A percentile compares a stretch with the other conserved stretches of the same genome.
Evolutionary conservation across 2,113 vertebrate species (phyloP).

Genomic region (Brachyistius frenatus): DNA sequence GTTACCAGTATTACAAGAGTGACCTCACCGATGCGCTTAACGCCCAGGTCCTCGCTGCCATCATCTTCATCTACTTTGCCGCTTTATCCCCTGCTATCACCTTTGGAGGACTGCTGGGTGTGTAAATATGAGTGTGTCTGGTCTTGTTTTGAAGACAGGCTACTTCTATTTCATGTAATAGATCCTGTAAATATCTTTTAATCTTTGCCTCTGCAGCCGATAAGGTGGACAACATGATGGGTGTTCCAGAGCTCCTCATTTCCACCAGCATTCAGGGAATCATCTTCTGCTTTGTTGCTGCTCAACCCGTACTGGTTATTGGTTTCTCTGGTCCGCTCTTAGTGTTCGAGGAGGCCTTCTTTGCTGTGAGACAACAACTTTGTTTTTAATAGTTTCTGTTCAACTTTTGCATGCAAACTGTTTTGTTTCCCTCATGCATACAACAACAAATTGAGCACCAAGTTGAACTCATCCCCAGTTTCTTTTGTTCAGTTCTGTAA

Average conservation of each 20-base stretch:
- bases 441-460: neutral
- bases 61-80: constrained; percentile 99
- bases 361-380: constrained; percentile 77
- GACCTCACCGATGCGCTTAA: constrained; percentile 92
- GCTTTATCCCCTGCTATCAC: constrained; percentile 95
- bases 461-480: neutral
- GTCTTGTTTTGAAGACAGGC: neutral
- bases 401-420: no score
- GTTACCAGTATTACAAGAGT: constrained; percentile 91
- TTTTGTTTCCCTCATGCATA: neutral
- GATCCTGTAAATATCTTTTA: neutral
- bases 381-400: no score
- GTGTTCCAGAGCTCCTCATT: constrained; percentile 93
- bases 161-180: neutral
- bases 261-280: constrained; percentile 92
- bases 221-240: constrained; percentile 92
- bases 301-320: constrained; percentile 94
- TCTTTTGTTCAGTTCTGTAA: constrained; percentile 88
- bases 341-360: constrained; percentile 96
- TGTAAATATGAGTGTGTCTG: constrained; percentile 2
- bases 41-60: constrained; percentile 90
- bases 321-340: constrained; percentile 98
- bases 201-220: constrained; percentile 85
- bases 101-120: constrained; percentile 94
- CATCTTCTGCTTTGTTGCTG: constrained; percentile 91